These are phyloP conservation scores for Sinella curviseta DNA, from an alignment of 1,140 invertebrate genomes.

Conservation along the genomic window DNA sequence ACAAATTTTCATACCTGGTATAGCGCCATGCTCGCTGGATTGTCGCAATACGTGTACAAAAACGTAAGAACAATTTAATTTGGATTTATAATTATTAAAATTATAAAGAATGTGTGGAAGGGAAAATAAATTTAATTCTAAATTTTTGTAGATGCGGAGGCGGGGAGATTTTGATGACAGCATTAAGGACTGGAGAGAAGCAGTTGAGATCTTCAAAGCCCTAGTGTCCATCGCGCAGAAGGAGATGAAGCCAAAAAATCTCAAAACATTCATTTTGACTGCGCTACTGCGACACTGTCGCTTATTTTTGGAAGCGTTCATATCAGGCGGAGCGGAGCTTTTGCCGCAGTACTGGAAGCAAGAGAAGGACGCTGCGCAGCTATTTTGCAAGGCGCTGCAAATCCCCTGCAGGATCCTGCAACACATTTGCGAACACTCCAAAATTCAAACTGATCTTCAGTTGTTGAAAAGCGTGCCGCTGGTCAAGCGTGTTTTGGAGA, in stretches of 20 bases:
- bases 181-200: constrained; percentile 23
- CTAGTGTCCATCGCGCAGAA: constrained; percentile 34
- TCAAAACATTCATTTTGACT: constrained; percentile 32
- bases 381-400: constrained; percentile 33
- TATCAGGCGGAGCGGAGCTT: background rate
- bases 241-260: background rate
- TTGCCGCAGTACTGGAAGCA: background rate
- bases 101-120: no score
- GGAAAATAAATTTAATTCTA: no score
- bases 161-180: constrained; percentile 37
- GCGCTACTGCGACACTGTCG: constrained; percentile 25
- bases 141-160: background rate
- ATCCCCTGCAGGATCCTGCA: constrained; percentile 34
- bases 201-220: constrained; percentile 36
- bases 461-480: constrained; percentile 40
- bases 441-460: constrained; percentile 29
- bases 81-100: no score
- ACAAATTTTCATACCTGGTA: constrained; percentile 47
- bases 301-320: constrained; percentile 44
- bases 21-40: constrained; percentile 27
- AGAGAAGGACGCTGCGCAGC: background rate
- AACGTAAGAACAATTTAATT: constrained; percentile 32
- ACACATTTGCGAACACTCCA: constrained; percentile 46
- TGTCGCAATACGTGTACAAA: constrained; percentile 37
- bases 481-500: constrained; percentile 40